Conservation (phyloP, 2,113 vertebrate genomes). For the Rhinolophus ferrumequinum region DNA sequence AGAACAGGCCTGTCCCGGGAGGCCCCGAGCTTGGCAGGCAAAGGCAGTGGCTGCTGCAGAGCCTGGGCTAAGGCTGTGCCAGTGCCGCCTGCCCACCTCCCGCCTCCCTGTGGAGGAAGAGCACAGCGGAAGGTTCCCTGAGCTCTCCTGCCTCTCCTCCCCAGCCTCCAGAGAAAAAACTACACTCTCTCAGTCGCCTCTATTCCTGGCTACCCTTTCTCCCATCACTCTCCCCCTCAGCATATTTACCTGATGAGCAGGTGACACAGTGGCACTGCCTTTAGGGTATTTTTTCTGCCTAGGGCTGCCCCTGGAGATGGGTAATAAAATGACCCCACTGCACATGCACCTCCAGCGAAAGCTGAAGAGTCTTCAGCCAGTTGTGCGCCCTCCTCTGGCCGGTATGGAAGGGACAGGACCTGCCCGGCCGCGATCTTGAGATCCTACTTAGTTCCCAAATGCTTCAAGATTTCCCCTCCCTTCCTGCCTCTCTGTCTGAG, state of each 20-base stretch:
- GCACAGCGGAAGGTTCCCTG: not conserved
- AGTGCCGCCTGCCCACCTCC: not conserved
- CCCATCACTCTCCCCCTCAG: no score
- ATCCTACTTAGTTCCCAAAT: not conserved
- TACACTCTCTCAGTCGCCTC: not conserved
- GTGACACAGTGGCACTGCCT: not conserved
- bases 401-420: not conserved
- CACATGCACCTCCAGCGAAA: not conserved
- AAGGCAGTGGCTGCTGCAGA: not conserved
- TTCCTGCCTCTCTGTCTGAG: not conserved
- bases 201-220: not conserved
- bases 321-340: not conserved
- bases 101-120: not conserved
- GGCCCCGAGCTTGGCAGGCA: not conserved
- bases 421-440: not conserved
- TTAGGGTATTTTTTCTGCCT: not conserved
- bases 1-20: not conserved
- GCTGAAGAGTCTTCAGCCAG: not conserved
- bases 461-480: not conserved
- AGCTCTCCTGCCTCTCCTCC: not conserved
- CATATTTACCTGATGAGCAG: not conserved
- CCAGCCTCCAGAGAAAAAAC: not conserved
- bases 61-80: not conserved
- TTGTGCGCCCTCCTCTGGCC: not conserved
- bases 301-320: not conserved